Evolutionary conservation across 2,797 vertebrate genomes (phyloP), one percentile per base, ranked within the genome.

Genomic region (Poecilia velifera): DNA sequence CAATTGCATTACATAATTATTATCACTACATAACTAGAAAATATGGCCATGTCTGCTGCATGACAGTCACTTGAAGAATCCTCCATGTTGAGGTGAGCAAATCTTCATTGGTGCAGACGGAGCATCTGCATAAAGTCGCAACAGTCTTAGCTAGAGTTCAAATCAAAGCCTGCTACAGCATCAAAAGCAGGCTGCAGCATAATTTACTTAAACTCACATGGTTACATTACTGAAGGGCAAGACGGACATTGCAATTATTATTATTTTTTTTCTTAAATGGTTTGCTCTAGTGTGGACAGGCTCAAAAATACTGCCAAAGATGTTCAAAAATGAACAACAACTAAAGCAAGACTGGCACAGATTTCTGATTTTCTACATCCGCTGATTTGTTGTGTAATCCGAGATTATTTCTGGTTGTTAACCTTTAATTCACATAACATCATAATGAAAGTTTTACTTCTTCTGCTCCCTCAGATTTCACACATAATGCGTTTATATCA

Each of bases 401-500:
- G 10, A 4, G 25, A 4, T 45, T 16, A 18, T n/a, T 18, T 6
- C 3, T 68, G 57, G 53, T 72, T 80, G 18, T 28, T 41, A 57
- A 85, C 2, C 14, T 80, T 78, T 55, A n/a, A 78, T 31, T 53
- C 49, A 74, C n/a, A 80, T 41, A 10, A 74, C 41, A 34, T 41
- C 22, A 73, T 0, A 72, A 39, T 74, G 7, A 57, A 77, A 57
- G 51, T 10, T 49, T 16, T 9, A 71, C 45, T 53, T 89, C 76
- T 53, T 89, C 76, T 53, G 28, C 57, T 72, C 3, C 12, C 8
- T 74, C 57, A 71, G 51, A 18, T 49, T 34, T 66, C 20, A 72
- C 28, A 28, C 43, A 47, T 34, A 1, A 49, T 62, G 16, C 3
- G 25, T 72, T 13, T 9, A 41, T 5, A 9, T 72, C 25, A 12